Evolutionary conservation across 1,140 invertebrate species (phyloP).

Genomic region (Lanistes nyassanus): DNA sequence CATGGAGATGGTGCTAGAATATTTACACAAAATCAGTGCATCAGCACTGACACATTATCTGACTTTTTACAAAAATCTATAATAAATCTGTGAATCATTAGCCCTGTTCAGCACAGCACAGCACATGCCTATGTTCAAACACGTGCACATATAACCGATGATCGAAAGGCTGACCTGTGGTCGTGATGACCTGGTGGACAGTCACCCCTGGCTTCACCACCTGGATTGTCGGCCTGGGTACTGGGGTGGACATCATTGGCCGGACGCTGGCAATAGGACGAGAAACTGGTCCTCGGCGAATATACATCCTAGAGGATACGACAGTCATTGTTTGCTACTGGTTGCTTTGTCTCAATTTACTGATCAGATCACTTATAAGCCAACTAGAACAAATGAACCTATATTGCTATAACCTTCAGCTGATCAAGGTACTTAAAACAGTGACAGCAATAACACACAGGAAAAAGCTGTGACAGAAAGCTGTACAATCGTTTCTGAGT

Average conservation of each 20-base stretch:
- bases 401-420: too few relatives aligned
- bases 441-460: too few relatives aligned
- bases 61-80: not conserved
- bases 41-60: not conserved
- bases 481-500: too few relatives aligned
- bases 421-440: too few relatives aligned
- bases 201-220: constrained; percentile 82
- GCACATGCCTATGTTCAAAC: not conserved
- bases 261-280: constrained; percentile 71
- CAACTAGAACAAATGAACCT: too few relatives aligned
- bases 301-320: constrained; percentile 11
- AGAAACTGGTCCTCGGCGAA: constrained; percentile 37
- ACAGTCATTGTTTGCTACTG: not conserved
- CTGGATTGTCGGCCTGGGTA: constrained; percentile 51
- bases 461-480: too few relatives aligned
- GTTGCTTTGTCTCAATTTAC: too few relatives aligned
- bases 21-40: not conserved
- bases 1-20: too few relatives aligned
- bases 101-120: not conserved
- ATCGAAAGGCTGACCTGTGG: constrained; percentile 73
- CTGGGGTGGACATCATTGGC: constrained; percentile 70
- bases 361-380: too few relatives aligned
- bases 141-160: not conserved
- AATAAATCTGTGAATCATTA: not conserved
- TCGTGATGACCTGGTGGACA: constrained; percentile 92